Base-by-base conservation (phyloP, 2,113 vertebrate genomes). In the Sapayoa aenigma region DNA sequence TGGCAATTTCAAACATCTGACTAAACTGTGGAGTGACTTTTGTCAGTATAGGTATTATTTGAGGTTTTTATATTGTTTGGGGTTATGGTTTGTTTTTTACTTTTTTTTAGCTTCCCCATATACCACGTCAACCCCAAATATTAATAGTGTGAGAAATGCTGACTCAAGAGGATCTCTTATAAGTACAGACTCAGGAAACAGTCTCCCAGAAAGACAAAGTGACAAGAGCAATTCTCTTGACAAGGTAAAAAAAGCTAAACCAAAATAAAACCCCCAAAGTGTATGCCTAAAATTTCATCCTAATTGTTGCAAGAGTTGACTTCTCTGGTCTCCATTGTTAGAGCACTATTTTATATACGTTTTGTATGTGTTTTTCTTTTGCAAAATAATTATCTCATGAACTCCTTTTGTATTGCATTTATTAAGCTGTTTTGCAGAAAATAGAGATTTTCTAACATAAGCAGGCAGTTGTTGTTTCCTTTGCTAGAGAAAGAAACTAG, bases 131-230 rank as follows among this genome's bases (percentile, higher is more conserved):
- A 99, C 99, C 63, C 99, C 99, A 42, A 99, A 99, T 93, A 96
- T 99, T 93, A 99, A 98, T 88, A 98, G 98, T 2, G 99, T 99
- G 89, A 99, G 98, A 65, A 99, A 98, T 2, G 98, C 99, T 11
- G 99, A 99, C 95, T 99, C 99, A 3, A 98, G 99, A 56, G 98
- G 98, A 19, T 99, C 99, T 22, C 98, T 99, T 79, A 98, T 99
- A 97, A 99, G 99, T 98, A 99, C 98, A 2, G 99, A 99, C 84
- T 99, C 99, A 0, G 98, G 98, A 75, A 99, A 98, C 97, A 99
- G 99, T 94, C 97, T 99, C 65, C 98, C 97, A 42, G 99, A 99
- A 93, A 99, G 98, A 95, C 98, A 97, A 62, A 97, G 96, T 20
- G 99, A 99, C 71, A 99, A 99, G 96, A 98, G 97, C 95, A 99